Base-by-base conservation (phyloP, 92 coral and sea anemone species). In the Ricordea florida region DNA sequence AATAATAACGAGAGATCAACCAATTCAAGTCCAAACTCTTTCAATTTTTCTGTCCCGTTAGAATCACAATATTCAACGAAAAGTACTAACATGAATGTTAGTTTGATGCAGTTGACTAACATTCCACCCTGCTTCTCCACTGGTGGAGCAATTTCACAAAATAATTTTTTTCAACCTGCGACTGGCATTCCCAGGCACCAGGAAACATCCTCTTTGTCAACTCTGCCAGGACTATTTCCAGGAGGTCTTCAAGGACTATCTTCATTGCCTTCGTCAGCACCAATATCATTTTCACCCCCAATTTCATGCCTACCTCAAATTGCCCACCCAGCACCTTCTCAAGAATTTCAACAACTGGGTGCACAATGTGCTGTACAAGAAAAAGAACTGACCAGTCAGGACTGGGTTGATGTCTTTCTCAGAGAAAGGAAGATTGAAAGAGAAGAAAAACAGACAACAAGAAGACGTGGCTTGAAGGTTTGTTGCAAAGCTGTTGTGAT, bases 331-430 rank as follows among this genome's bases (percentile, higher is more conserved):
- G 3, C 76, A 5, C 63, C n/a, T 15, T 40, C 40, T 9, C 65
- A 52, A 37, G 51, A 17, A 13, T 28, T 11, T 52, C 77, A 28
- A 37, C 53, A 38, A 11, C 3, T 10, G 13, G 23, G 18, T 29
- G 8, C 6, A 38, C 11, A 46, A n/a, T 46, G 10, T 26, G 13
- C 14, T n/a, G n/a, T n/a, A 21, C 24, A 1, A 8, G 15, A 20
- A 25, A 40, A 56, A 55, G 66, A 53, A 18, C 9, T n/a, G 31
- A 25, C 55, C 10, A 38, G 49, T 46, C 82, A 85, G 52, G 64
- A 57, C 7, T 74, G 84, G 92, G 70, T 90, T 23, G 53, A 87
- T 21, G 79, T 38, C 5, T 90, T 90, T 78, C 18, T 81, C 20
- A 50, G 58, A 52, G 82, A 63, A 40, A 86, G 86, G 62, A 49